A percentile compares a stretch with the other conserved stretches of the same genome.
phyloP scores from a whole-genome alignment of 2,888 invertebrate genomes.

The Caenorhabditis afra region DNA sequence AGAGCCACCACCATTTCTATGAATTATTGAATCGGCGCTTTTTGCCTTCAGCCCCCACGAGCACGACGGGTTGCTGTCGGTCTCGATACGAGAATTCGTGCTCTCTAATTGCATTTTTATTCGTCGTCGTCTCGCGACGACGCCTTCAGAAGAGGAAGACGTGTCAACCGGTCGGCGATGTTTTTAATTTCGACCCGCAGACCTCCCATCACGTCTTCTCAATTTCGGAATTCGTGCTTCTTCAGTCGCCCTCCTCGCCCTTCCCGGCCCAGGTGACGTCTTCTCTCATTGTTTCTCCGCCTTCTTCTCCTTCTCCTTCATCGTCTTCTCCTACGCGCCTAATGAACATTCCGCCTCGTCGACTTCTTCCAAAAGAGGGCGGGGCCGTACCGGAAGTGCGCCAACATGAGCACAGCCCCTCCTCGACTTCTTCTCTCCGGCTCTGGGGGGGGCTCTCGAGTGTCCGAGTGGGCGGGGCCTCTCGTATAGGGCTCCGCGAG shows the following conservation, averaged over 20 bases:
- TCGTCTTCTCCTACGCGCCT: neutral
- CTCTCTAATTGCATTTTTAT: conserved; percentile 8
- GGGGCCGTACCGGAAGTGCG: conserved; percentile 38
- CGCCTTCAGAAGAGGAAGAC: neutral
- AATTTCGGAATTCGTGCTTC: neutral
- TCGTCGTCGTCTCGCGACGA: conserved; percentile 1
- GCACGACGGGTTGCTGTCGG: neutral
- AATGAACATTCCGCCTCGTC: conserved; percentile 44
- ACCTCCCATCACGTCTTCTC: neutral
- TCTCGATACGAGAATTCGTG: neutral
- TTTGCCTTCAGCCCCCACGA: too few species aligned
- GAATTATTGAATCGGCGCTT: conserved; percentile 40
- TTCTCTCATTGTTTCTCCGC: neutral
- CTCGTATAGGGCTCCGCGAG: neutral
- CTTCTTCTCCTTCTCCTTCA: neutral
- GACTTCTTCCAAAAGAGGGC: conserved; percentile 24
- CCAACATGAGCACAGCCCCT: conserved; percentile 23
- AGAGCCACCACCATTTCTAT: conserved; percentile 7
- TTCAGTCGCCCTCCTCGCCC: too few species aligned
- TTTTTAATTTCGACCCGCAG: conserved; percentile 13
- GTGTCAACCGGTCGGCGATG: neutral
- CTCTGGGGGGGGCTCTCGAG: too few species aligned
- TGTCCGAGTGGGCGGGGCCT: neutral
- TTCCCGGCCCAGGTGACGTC: neutral
- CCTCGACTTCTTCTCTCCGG: too few species aligned